Evolutionary conservation across 2,113 vertebrate species (phyloP).

Genomic region (Vidua chalybeata): DNA sequence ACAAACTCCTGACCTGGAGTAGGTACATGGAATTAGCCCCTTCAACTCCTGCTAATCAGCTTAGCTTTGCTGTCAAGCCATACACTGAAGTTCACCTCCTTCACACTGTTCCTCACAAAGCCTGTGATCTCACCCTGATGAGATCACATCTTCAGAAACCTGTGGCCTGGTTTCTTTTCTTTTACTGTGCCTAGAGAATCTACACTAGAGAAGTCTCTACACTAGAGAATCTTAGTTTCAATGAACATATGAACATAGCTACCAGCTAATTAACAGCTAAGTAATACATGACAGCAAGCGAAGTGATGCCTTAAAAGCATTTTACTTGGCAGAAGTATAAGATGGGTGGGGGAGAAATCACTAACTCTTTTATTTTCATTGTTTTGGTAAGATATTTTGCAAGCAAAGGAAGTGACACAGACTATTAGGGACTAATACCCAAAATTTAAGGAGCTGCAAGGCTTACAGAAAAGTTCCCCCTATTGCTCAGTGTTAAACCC

Average conservation of each 20-base stretch:
- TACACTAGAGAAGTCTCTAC: not conserved
- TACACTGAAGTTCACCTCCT: not conserved
- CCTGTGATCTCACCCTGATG: rapidly evolving
- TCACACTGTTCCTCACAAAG: not conserved
- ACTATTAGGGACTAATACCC: not conserved
- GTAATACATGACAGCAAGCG: not conserved
- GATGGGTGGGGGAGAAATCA: not conserved
- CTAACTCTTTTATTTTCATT: not conserved
- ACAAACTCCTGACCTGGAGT: conserved; percentile 4
- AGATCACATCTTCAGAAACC: not conserved
- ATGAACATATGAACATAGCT: not conserved
- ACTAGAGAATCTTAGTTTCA: not conserved
- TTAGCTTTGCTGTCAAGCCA: not conserved
- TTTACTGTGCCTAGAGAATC: not conserved
- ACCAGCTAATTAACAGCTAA: not conserved
- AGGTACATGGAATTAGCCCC: not conserved
- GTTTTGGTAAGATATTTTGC: not conserved
- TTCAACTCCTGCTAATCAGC: not conserved
- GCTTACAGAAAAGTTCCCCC: not conserved
- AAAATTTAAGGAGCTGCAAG: not conserved
- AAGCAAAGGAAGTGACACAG: not conserved
- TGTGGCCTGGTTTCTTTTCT: not conserved
- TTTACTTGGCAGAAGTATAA: not conserved
- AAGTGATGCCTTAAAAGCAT: not conserved
- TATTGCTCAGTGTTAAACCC: not conserved